Conservation (phyloP, 2,113 vertebrate genomes). For the Istiophorus platypterus region DNA sequence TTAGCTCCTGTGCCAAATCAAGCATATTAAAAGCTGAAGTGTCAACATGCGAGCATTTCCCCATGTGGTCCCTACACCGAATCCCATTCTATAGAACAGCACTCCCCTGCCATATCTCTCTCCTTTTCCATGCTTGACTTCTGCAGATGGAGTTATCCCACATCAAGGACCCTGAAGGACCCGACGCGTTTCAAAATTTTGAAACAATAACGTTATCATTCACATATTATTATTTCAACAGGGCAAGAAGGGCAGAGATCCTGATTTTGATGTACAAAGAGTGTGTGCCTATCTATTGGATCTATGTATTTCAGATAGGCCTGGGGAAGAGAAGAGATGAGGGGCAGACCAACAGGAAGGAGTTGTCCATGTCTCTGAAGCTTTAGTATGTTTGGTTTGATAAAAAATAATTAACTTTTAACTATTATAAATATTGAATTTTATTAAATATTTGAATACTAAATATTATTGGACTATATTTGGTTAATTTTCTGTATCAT, state of each 20-base stretch:
- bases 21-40: conserved; percentile 65
- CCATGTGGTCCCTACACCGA: conserved; percentile 42
- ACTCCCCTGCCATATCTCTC: conserved; percentile 27
- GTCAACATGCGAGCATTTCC: conserved; percentile 39
- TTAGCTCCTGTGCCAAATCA: conserved; percentile 62
- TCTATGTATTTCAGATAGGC: conserved; percentile 4
- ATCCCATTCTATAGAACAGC: conserved; percentile 17
- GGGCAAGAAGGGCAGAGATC: neutral
- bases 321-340: neutral
- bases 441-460: neutral
- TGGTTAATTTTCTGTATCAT: neutral
- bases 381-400: conserved; percentile 10
- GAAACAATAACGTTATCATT: conserved; percentile 37
- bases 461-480: neutral
- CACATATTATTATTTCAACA: conserved; percentile 24
- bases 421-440: too few relatives aligned
- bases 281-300: neutral
- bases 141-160: neutral
- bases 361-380: conserved; percentile 14
- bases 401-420: neutral
- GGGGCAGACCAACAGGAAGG: neutral
- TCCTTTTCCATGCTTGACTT: neutral
- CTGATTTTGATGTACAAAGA: conserved; percentile 22
- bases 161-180: conserved; percentile 3
- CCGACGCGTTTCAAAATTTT: neutral